Evolutionary conservation across 1,140 invertebrate species (phyloP).

Genomic region (Pseudoatta argentina): DNA sequence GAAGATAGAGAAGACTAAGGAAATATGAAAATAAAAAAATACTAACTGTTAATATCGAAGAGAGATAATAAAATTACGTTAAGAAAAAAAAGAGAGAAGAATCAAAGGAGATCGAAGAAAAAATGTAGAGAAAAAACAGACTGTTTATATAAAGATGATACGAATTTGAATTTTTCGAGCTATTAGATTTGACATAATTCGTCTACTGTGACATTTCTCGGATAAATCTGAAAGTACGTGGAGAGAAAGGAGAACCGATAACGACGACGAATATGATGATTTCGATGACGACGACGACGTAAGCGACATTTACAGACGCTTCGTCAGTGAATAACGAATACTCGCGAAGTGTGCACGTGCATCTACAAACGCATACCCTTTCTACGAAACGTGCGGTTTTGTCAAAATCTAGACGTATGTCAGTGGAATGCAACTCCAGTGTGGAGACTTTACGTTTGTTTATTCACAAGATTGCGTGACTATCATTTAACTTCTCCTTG

Average conservation of each 20-base stretch:
- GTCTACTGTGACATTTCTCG: neutral
- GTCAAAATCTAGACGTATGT: neutral
- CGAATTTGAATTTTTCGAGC: neutral
- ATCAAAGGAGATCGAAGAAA: conserved; percentile 6
- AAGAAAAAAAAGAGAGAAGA: neutral
- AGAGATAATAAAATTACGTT: neutral
- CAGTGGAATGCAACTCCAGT: neutral
- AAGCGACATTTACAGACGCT: conserved; percentile 53
- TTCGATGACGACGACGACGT: conserved; percentile 46
- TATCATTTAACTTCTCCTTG: neutral
- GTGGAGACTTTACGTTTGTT: neutral
- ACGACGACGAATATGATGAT: conserved; percentile 39
- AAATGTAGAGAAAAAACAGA: neutral
- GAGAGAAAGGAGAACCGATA: conserved; percentile 36
- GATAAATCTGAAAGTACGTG: neutral
- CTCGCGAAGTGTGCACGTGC: conserved; percentile 70
- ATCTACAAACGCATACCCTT: conserved; percentile 1
- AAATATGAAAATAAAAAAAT: neutral
- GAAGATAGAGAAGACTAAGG: neutral
- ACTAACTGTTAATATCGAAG: neutral
- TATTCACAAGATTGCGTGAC: neutral
- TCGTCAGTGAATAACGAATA: conserved; percentile 70
- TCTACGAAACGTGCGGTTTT: neutral
- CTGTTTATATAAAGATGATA: neutral
- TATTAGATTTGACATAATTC: conserved; percentile 9